These are phyloP conservation scores for Eremophila alpestris DNA, from an alignment of 2,797 vertebrate species.

Conservation along the genomic window DNA sequence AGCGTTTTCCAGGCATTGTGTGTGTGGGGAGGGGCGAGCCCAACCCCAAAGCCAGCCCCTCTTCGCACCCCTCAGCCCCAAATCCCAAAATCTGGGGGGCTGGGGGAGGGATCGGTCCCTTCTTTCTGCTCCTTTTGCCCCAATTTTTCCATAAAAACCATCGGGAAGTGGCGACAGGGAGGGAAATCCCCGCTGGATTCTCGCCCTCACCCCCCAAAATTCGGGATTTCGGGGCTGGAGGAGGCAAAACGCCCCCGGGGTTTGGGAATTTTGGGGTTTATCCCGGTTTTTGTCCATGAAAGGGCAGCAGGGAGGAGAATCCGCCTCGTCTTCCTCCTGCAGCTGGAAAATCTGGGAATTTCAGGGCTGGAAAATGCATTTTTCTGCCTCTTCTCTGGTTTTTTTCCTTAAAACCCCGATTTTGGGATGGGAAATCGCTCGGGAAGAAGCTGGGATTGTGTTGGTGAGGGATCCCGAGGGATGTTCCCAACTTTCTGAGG, in stretches of 20 bases:
- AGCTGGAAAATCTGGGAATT: rapidly evolving
- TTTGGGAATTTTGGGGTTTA: rapidly evolving
- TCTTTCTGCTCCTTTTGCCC: too few relatives aligned
- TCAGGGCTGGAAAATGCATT: not conserved
- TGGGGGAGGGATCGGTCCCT: too few relatives aligned
- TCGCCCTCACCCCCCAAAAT: not conserved
- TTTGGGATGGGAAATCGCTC: rapidly evolving
- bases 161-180: rapidly evolving
- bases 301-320: not conserved
- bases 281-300: not conserved
- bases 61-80: too few relatives aligned
- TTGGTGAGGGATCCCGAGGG: rapidly evolving
- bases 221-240: not conserved
- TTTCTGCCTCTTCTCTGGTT: rapidly evolving
- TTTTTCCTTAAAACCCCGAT: rapidly evolving
- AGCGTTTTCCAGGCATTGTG: constrained; percentile 12
- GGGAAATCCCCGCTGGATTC: not conserved
- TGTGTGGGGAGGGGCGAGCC: too few relatives aligned
- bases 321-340: not conserved
- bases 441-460: not conserved
- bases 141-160: rapidly evolving
- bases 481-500: not conserved
- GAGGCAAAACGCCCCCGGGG: rapidly evolving
- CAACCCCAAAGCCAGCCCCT: too few relatives aligned
- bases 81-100: too few relatives aligned